phyloP scores from a whole-genome alignment of 2,888 invertebrate species.

The Pyralis farinalis region DNA sequence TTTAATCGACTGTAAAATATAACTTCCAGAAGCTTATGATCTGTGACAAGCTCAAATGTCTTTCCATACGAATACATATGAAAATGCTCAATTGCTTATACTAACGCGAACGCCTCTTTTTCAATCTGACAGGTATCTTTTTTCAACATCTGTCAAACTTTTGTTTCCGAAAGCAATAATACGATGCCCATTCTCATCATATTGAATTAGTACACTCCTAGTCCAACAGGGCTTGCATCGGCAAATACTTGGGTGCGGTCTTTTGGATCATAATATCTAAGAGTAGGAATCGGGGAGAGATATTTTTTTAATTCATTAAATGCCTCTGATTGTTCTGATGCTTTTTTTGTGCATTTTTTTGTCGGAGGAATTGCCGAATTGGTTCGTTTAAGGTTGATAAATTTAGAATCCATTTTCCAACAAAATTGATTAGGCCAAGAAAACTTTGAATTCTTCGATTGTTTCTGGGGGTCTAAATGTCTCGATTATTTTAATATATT shows the following conservation, averaged over 20 bases:
- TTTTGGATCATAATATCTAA: slow-evolving; percentile 18
- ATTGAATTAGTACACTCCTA: slow-evolving; percentile 19
- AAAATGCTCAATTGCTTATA: no score
- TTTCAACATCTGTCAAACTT: no score
- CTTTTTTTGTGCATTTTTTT: slow-evolving; percentile 11
- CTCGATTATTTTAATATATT: slow-evolving; percentile 18
- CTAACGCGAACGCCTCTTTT: no score
- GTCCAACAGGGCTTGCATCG: slow-evolving; percentile 21
- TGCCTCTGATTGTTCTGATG: slow-evolving; percentile 10
- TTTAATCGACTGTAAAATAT: no score
- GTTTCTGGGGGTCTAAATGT: slow-evolving; percentile 18
- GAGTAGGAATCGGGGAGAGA: background rate
- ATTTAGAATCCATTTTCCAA: slow-evolving; percentile 26
- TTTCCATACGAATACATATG: no score
- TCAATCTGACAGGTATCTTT: no score
- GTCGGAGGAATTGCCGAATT: slow-evolving; percentile 12
- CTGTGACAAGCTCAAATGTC: no score
- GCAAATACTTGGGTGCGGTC: slow-evolving; percentile 19
- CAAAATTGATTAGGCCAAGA: slow-evolving; percentile 25
- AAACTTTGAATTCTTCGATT: slow-evolving; percentile 29
- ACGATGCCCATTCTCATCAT: no score
- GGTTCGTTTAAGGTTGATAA: slow-evolving; percentile 23
- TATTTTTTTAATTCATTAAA: background rate
- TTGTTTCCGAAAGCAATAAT: no score
- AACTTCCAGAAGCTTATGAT: no score